Base-by-base conservation (phyloP, 35 echinoderm and acorn worm species). In the Hemicentrotus pulcherrimus region DNA sequence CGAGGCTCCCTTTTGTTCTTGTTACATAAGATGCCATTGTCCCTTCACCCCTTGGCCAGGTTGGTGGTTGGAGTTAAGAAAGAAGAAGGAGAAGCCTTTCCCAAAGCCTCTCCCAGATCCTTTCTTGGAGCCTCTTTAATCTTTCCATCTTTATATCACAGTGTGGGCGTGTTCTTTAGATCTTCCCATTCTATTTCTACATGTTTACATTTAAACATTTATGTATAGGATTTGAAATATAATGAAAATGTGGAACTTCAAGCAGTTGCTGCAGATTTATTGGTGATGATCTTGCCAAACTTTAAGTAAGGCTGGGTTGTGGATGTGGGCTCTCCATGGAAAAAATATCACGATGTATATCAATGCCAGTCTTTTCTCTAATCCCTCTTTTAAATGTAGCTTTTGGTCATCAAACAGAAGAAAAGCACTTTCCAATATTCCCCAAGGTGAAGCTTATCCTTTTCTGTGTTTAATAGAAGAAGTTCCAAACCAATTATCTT, bases 1-100 rank as follows among this genome's bases (percentile, higher is more conserved):
- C 16, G 9, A n/a, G 88, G 88, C 45, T 33, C 13, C 33, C 32
- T 15, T 90, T 33, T 47, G 46, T 90, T 45, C 32, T 47, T 45
- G 88, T 90, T 90, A 90, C 46, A 47, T 90, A 90, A 90, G 88
- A 90, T 18, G 15, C 30, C 9, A 45, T 90, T 90, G 65, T 78
- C 19, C 65, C 65, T 28, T 78, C 65, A 78, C 65, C 65, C 65
- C 65, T 78, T 28, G 24, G 65, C 28, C 65, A 78, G 65, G 5
- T 4, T 78, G 19, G 52, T 14, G 52, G 16, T 41, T 41, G 35
- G 35, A 41, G n/a, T n/a, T n/a, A n/a, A n/a, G n/a, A 55, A 55
- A 16, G 65, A 8, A 78, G 2, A 78, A 78, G 65, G 4, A 78
- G 65, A 78, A 78, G 65, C 65, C 65, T 78, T 78, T 78, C 65